These are phyloP conservation scores for Actias luna DNA, from an alignment of 2,888 invertebrate species.

Conservation along the genomic window DNA sequence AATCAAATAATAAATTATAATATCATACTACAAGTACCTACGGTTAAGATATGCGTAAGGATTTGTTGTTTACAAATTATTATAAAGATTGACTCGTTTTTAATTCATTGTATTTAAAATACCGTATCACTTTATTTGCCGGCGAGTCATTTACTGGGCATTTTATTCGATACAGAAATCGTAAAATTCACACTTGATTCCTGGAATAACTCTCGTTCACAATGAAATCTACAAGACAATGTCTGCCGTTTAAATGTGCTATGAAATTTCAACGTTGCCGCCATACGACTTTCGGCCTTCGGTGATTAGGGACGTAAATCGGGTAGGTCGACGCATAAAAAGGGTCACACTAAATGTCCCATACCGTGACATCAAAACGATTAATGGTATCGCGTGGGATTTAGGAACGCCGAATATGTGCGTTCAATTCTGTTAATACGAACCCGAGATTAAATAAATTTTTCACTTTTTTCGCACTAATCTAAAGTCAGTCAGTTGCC, in stretches of 20 bases:
- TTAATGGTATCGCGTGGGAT: conserved; percentile 71
- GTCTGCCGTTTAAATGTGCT: conserved; percentile 48
- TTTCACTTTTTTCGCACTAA: conserved; percentile 48
- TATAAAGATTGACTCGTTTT: too few species aligned
- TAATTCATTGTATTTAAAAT: too few species aligned
- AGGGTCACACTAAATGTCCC: conserved; percentile 81
- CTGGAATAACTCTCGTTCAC: conserved; percentile 2
- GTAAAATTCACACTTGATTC: conserved; percentile 12
- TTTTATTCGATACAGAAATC: not conserved
- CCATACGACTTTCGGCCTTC: conserved; percentile 56
- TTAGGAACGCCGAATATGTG: conserved; percentile 69
- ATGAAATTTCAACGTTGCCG: conserved; percentile 53
- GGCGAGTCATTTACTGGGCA: not conserved
- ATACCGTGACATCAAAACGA: conserved; percentile 79
- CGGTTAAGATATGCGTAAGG: too few species aligned
- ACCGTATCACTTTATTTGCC: not conserved
- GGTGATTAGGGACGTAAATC: conserved; percentile 69
- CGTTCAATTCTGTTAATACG: conserved; percentile 68
- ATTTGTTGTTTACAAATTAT: too few species aligned
- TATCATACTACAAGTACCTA: too few species aligned
- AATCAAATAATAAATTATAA: too few species aligned
- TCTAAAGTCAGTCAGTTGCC: conserved; percentile 30
- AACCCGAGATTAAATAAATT: conserved; percentile 56
- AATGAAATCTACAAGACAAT: conserved; percentile 11
- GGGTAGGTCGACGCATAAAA: conserved; percentile 67